Evolutionary conservation across 2,888 invertebrate genomes (phyloP).

Genomic region (Drosophila lacicola): DNA sequence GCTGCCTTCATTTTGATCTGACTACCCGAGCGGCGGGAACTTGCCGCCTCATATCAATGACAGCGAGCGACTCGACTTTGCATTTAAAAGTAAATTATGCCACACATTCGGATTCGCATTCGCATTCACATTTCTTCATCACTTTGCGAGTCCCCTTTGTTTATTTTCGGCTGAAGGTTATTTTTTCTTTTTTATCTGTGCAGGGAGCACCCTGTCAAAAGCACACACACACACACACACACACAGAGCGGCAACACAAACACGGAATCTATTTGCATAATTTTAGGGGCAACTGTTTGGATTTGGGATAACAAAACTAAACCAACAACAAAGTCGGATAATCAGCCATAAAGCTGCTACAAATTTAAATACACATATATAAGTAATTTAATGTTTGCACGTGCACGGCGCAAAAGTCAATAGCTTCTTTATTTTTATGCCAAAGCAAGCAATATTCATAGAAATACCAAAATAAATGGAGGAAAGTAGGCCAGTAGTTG

Average conservation of each 20-base stretch:
- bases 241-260: background rate
- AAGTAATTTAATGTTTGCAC: constrained; percentile 34
- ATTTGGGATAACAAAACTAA: constrained; percentile 31
- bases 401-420: constrained; percentile 40
- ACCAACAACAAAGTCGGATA: constrained; percentile 33
- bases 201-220: constrained; percentile 6
- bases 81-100: constrained; percentile 78
- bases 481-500: constrained; percentile 1
- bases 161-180: constrained; percentile 25
- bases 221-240: constrained; percentile 1
- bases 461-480: background rate
- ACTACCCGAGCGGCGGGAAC: constrained; percentile 15
- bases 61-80: constrained; percentile 65
- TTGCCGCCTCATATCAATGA: constrained; percentile 67
- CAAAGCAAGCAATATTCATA: constrained; percentile 13
- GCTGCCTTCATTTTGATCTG: constrained; percentile 18
- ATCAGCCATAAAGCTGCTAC: constrained; percentile 51
- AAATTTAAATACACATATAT: constrained; percentile 39
- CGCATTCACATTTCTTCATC: constrained; percentile 26
- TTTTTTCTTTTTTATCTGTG: background rate
- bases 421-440: constrained; percentile 20
- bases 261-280: constrained; percentile 53
- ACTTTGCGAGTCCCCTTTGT: constrained; percentile 10
- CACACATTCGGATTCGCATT: constrained; percentile 19
- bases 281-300: constrained; percentile 15